Conservation (phyloP, 2,113 vertebrate species). For the Myiagra hebetior region DNA sequence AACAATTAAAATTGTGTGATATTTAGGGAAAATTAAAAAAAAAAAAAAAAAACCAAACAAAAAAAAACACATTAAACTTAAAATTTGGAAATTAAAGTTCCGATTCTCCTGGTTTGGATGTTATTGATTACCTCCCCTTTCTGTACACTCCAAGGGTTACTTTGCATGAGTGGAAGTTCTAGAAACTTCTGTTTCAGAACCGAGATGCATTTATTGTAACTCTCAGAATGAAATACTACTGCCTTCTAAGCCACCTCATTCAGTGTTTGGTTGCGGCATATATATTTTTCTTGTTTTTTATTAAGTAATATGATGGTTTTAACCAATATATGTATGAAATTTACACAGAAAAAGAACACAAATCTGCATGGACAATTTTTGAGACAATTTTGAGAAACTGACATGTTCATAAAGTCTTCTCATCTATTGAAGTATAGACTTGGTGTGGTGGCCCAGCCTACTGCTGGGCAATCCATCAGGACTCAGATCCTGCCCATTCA, state of each 20-base stretch:
- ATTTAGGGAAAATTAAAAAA: not conserved
- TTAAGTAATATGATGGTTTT: not conserved
- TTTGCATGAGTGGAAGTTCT: not conserved
- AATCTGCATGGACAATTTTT: not conserved
- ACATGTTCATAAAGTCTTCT: not conserved
- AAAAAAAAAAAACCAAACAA: too few relatives aligned
- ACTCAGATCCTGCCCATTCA: too few relatives aligned
- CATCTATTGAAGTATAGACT: not conserved
- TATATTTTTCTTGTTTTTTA: fast-evolving
- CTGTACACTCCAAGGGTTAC: not conserved
- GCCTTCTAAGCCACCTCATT: not conserved
- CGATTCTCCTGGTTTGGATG: not conserved
- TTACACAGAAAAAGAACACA: too few relatives aligned
- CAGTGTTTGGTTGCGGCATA: not conserved
- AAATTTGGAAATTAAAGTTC: not conserved
- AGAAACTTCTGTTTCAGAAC: not conserved
- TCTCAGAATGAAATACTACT: not conserved
- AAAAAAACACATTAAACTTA: not conserved
- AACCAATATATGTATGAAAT: not conserved
- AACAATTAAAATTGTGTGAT: not conserved
- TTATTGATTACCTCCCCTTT: not conserved
- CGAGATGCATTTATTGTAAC: not conserved
- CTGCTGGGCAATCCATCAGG: too few relatives aligned
- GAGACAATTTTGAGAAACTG: not conserved
- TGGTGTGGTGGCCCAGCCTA: too few relatives aligned